Evolutionary conservation across 92 coral and sea anemone species (phyloP).

Genomic region (Nematostella vectensis): DNA sequence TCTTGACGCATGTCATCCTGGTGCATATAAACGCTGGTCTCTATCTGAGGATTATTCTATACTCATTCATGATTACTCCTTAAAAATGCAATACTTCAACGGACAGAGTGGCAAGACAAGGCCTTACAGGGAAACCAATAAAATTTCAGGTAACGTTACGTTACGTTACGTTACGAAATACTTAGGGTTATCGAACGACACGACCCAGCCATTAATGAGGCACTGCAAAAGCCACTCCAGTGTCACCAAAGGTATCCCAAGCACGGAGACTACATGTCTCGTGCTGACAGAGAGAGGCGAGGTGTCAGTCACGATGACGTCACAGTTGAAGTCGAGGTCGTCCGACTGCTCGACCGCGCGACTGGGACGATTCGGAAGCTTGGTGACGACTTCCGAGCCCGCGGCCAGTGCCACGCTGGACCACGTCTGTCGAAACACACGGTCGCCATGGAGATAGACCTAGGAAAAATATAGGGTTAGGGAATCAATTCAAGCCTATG

Average conservation of each 20-base stretch:
- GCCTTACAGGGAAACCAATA: no score
- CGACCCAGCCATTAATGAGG: conserved; percentile 67
- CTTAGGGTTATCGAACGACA: conserved; percentile 57
- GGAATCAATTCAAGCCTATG: background rate
- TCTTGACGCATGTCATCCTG: no score
- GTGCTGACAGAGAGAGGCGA: conserved; percentile 55
- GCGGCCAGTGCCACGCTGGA: conserved; percentile 74
- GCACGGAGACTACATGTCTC: conserved; percentile 41
- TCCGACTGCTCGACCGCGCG: conserved; percentile 46
- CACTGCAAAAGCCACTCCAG: conserved; percentile 91
- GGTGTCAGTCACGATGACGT: conserved; percentile 49
- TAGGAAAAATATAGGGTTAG: conserved; percentile 4
- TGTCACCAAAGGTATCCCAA: conserved; percentile 71
- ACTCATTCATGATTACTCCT: no score
- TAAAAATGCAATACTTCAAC: no score
- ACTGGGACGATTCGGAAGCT: conserved; percentile 71
- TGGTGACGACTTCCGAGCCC: conserved; percentile 59
- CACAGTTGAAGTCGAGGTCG: conserved; percentile 48
- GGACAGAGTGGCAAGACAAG: no score
- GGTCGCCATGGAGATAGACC: conserved; percentile 72
- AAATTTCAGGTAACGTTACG: no score
- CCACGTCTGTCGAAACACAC: conserved; percentile 68
- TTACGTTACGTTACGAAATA: no score
- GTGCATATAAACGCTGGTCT: no score
- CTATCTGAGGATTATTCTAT: no score